Evolutionary conservation across 2,888 invertebrate species (phyloP), one percentile per base, ranked within the genome.

Genomic region (Drosophila borealis): DNA sequence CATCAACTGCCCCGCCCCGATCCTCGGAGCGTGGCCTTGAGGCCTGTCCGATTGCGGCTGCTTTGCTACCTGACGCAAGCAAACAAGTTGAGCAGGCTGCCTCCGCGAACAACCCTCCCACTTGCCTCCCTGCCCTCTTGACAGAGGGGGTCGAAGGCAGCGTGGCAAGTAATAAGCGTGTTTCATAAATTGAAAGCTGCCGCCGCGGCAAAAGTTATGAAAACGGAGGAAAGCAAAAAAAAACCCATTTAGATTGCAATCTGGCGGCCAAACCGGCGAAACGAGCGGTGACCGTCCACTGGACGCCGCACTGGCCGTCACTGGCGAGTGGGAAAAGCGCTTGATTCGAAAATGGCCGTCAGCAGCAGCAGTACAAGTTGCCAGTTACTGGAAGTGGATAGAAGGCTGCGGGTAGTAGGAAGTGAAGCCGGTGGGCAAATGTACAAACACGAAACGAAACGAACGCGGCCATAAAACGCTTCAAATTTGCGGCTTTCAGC

Each of bases 141-240:
- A 3, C 45, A 29, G 2, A n/a, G 17, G 48, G 46, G 3, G 14
- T 57, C 14, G 36, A 1, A 55, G 60, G 29, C 50, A 49, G 49
- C 46, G 64, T 53, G 50, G 66, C 61, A 64, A 54, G 83, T 81
- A 82, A 71, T 76, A 69, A 83, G 87, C 81, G 79, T 77, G 84
- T 83, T 83, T 86, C 81, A 86, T 83, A 83, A 83, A 83, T 79
- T 86, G 79, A 83, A 83, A 86, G 87, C 84, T 85, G 85, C 85
- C 82, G 81, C 70, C 55, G 71, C 55, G 41, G 76, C 76, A 71
- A 70, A 78, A 80, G 81, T 83, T 83, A 83, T 86, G 77, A 86
- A 83, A 80, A 71, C 74, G 65, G 21, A 63, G 80, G 48, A 72
- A 74, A 80, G 70, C 68, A 57, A 65, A 70, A 49, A 63, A 60